phyloP scores from a whole-genome alignment of 2,797 vertebrate genomes.

The Myripristis jacobus region DNA sequence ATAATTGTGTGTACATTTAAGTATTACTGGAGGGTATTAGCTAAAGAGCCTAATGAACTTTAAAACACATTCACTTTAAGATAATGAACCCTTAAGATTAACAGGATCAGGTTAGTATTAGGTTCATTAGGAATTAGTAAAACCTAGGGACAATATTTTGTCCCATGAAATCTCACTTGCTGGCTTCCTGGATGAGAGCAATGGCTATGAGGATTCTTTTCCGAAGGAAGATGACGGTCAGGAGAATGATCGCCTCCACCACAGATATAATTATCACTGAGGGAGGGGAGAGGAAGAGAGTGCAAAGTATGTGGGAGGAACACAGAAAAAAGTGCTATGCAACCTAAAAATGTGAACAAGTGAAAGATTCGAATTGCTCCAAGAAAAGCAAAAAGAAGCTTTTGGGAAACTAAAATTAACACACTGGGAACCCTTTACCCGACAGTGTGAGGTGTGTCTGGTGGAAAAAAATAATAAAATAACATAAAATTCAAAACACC shows the following conservation, averaged over 20 bases:
- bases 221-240: conserved; percentile 88
- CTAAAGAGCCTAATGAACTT: not conserved
- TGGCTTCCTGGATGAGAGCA: conserved; percentile 90
- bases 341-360: not conserved
- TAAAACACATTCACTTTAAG: not conserved
- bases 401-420: not conserved
- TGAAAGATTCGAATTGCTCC: not conserved
- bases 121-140: not conserved
- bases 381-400: not conserved
- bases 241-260: conserved; percentile 84
- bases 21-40: not conserved
- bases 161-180: conserved; percentile 80
- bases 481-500: not conserved
- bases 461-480: not conserved
- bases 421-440: not conserved
- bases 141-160: not conserved
- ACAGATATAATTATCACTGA: conserved; percentile 89
- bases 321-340: not conserved
- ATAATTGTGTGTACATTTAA: not conserved
- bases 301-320: not conserved
- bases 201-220: conserved; percentile 90
- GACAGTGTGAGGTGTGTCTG: not conserved
- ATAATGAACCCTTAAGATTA: not conserved
- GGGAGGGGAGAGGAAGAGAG: conserved; percentile 5
- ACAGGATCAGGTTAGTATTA: not conserved